Evolutionary conservation across 2,888 invertebrate species (phyloP).

Genomic region (Ormia ochracea): DNA sequence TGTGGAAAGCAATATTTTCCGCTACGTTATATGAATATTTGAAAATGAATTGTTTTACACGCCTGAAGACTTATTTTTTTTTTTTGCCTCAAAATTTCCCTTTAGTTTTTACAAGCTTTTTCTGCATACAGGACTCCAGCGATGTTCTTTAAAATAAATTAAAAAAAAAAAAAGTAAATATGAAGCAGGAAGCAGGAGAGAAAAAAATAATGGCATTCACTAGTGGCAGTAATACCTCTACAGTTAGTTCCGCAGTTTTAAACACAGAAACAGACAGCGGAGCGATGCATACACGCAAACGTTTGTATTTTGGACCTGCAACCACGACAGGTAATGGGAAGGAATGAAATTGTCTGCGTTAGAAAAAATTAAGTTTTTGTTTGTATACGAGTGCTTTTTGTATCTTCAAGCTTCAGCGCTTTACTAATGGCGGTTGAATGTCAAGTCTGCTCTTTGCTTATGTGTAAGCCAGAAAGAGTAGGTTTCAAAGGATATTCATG

Average conservation of each 20-base stretch:
- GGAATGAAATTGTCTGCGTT: background rate
- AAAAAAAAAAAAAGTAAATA: background rate
- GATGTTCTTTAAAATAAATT: no score
- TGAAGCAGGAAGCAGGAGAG: background rate
- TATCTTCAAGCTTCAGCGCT: constrained; percentile 36
- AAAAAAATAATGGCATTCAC: background rate
- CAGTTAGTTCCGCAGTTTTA: constrained; percentile 51
- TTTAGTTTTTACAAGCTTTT: background rate
- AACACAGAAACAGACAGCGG: constrained; percentile 25
- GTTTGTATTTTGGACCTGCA: background rate
- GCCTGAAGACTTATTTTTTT: constrained; percentile 41
- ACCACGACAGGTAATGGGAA: background rate
- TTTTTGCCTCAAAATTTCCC: background rate
- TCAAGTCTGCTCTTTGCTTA: constrained; percentile 31
- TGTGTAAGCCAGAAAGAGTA: background rate
- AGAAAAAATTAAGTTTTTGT: background rate
- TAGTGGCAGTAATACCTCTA: constrained; percentile 18
- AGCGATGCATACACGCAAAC: background rate
- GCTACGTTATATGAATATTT: constrained; percentile 41
- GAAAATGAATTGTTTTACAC: constrained; percentile 50
- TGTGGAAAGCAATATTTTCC: constrained; percentile 58
- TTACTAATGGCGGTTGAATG: constrained; percentile 48
- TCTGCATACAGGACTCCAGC: constrained; percentile 1
- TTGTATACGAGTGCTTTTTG: background rate
- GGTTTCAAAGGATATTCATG: constrained; percentile 38